Base-by-base conservation (phyloP, 2,797 vertebrate genomes). In the Cyprinella venusta region DNA sequence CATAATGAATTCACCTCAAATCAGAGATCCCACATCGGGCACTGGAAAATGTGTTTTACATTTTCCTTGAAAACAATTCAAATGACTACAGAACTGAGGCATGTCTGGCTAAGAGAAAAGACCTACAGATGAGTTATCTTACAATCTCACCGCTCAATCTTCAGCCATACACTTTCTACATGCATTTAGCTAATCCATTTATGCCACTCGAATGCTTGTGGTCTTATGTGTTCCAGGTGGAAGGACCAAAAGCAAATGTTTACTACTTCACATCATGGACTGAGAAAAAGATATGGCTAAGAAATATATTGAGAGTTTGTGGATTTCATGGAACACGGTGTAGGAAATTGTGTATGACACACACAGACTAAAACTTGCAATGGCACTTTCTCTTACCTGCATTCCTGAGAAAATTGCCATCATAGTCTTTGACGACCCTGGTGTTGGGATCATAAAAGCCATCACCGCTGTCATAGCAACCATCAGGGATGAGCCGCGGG, bases 381-480 rank as follows among this genome's bases (percentile, higher is more conserved):
- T 48, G 74, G 45, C 61, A 50, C 67, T 82, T 83, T 82, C 3
- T 86, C 93, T 90, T 92, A 99, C 98, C 98, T 93, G 97, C 95
- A 1, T 94, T 96, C 87, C 97, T 95, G 81, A 98, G 94, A 89
- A 98, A 98, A 52, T 82, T 87, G 40, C 88, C 88, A 0, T 86
- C 38, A 85, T 97, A 96, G 90, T 96, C 95, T 70, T 86, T 93
- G 84, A 99, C 70, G 4, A 95, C 87, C 90, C 96, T 94, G 15
- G 94, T 94, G n/a, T 40, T 12, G 0, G 97, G 96, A 81, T 98
- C 88, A 87, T 98, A 99, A 92, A 98, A 98, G 82, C 98, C 97
- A 21, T 99, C 96, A 26, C 95, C 96, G 78, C 96, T 97, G 83
- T 99, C 97, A 0, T 98, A 98, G 87, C 92, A 96, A 56, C 95